Percentiles rank a stretch among this genome's conserved stretches.
Conservation (phyloP, 2,113 vertebrate genomes). For the Pristiophorus japonicus region DNA sequence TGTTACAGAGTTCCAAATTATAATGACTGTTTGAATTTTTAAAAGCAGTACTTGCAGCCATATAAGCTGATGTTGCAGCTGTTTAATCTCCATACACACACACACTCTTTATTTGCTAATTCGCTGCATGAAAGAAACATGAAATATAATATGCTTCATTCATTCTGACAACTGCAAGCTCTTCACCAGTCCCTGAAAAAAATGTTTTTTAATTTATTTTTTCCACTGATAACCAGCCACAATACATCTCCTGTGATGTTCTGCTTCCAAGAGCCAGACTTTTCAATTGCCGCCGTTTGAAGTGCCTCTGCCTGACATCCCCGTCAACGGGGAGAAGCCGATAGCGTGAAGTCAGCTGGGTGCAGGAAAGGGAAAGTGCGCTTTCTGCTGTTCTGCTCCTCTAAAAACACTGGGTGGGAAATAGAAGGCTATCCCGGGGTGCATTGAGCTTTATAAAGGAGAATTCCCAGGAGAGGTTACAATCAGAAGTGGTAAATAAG, state of each 20-base stretch:
- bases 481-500: background rate
- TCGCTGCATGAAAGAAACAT: background rate
- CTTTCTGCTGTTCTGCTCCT: background rate
- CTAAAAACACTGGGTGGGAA: background rate
- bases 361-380: background rate
- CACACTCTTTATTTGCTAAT: background rate
- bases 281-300: background rate
- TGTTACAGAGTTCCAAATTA: background rate
- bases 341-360: background rate
- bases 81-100: background rate
- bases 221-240: background rate
- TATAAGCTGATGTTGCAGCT: background rate
- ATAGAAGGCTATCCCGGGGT: background rate
- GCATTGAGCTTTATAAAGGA: too few relatives aligned
- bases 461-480: conserved; percentile 13
- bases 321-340: background rate
- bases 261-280: background rate
- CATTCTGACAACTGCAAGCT: background rate
- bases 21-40: background rate
- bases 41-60: background rate
- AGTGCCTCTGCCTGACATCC: background rate
- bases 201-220: too few relatives aligned
- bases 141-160: background rate
- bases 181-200: background rate
- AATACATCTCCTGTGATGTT: background rate